These are phyloP conservation scores for Caenorhabditis briggsae DNA, from an alignment of 1,140 invertebrate genomes.

Conservation along the genomic window DNA sequence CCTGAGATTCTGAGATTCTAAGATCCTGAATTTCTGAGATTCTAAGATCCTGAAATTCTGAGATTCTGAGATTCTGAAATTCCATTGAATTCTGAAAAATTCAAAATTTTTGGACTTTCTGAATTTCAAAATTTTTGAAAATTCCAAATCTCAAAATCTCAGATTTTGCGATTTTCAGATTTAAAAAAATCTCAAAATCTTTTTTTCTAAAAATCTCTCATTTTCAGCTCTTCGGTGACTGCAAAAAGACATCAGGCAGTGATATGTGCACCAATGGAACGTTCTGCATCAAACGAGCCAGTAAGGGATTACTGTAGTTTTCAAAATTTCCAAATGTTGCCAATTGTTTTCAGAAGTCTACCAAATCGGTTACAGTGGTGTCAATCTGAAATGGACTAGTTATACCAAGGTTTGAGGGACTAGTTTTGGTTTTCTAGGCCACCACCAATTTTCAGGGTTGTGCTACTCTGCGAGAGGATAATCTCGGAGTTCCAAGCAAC, in stretches of 20 bases:
- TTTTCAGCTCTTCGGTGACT: slow-evolving; percentile 21
- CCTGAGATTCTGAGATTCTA: too few species aligned
- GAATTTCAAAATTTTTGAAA: too few species aligned
- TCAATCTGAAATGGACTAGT: slow-evolving; percentile 43
- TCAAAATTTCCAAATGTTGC: not conserved
- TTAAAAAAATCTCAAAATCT: not conserved
- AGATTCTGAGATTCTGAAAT: too few species aligned
- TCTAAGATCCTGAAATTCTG: too few species aligned
- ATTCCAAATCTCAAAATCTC: too few species aligned
- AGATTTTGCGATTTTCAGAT: not conserved
- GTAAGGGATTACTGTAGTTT: not conserved
- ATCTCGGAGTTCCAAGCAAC: not conserved
- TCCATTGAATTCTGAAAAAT: too few species aligned
- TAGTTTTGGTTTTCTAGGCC: too few species aligned
- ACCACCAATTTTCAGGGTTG: not conserved
- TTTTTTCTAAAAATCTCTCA: too few species aligned
- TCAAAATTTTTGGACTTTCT: too few species aligned
- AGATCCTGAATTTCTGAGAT: too few species aligned
- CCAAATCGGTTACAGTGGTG: slow-evolving; percentile 44
- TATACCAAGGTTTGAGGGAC: not conserved
- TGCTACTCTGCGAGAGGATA: slow-evolving; percentile 20
- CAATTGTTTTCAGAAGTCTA: slow-evolving; percentile 14
- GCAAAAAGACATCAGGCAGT: slow-evolving; percentile 38
- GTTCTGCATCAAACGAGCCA: slow-evolving; percentile 3
- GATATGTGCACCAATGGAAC: slow-evolving; percentile 44